Evolutionary conservation across 2,113 vertebrate genomes (phyloP), one percentile per base, ranked within the genome.

Genomic region (Ptilorrhoa leucosticta): DNA sequence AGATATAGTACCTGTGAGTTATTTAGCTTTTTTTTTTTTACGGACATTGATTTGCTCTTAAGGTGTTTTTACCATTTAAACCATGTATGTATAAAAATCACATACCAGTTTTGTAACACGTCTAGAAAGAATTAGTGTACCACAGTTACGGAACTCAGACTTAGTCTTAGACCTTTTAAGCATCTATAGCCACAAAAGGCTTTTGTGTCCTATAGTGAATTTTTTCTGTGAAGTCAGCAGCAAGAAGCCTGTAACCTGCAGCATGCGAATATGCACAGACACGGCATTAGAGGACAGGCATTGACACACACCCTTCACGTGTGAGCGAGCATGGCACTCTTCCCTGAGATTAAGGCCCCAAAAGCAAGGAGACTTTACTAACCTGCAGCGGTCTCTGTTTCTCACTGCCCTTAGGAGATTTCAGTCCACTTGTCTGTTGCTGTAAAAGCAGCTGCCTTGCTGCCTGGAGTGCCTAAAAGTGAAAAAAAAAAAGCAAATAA

Each of bases 331-430:
- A n/a, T 23, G 24, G 45, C 3, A 11, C 73, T 64, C 35, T 80
- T 70, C 65, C 76, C 94, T 89, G 57, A 54, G 42, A 94, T 57
- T n/a, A 66, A 90, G 71, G 78, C 45, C 78, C 79, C 82, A 88
- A 92, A 87, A 90, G 54, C 45, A 94, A 94, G 47, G 84, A 82
- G 64, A 63, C 63, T 94, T 95, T 73, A 98, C 99, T 98, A 98
- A 99, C 99, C 99, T 99, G 99, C 97, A 99, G 98, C 96, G 99
- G 99, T 98, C 99, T 99, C 98, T 99, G 99, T 98, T 99, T 99
- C 97, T 99, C 99, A 98, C 98, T 99, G 98, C 98, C 99, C 98
- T 99, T 99, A 98, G 99, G 99, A 99, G 99, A 99, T 97, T 99
- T 99, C 98, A 99, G 97, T 98, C 99, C 99, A 98, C 99, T 99